Base-by-base conservation (phyloP, 2,113 vertebrate genomes). In the Nycticryphes semicollaris region DNA sequence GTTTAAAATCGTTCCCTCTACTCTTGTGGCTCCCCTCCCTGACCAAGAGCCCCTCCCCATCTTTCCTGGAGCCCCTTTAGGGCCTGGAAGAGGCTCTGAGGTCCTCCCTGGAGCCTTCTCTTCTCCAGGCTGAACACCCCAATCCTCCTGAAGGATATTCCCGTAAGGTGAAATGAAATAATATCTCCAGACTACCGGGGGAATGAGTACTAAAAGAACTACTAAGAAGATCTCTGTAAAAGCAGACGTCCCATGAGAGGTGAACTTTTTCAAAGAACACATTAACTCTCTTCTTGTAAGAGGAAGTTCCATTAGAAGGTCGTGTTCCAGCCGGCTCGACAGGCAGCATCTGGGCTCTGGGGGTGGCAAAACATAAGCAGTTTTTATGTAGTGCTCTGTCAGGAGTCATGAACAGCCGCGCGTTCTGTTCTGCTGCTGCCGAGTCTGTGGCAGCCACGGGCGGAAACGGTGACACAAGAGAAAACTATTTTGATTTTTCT, bases 121-220 rank as follows among this genome's bases (percentile, higher is more conserved):
- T 54, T 54, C 53, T 54, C 53, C 27, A 54, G 53, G 15, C 53
- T 54, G 28, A 30, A 54, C 27, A 54, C 30, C 28, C 28, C 53
- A 30, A 6, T 94, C 64, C 41, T 76, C 20, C 67, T 83, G 80
- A 86, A 96, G n/a, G 75, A 96, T 84, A 74, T 90, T 77, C 20
- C 48, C 92, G 41, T 97, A 93, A 94, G 78, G 67, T 93, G 93
- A 96, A 96, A 87, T 88, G 73, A 96, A 98, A 73, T 91, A 87
- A 66, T 83, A 95, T 93, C 88, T 94, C 64, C 41, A 91, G 66
- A 73, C 95, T 92, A 93, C 64, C 37, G 50, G 33, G 89, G 81
- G 37, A 94, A 51, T 70, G 66, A 97, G 33, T 89, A 73, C 50
- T 95, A 82, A 94, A 89, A 70, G 94, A 97, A 92, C 87, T 31